These are phyloP conservation scores for Catocala fraxini DNA, from an alignment of 2,888 invertebrate genomes.

Conservation along the genomic window DNA sequence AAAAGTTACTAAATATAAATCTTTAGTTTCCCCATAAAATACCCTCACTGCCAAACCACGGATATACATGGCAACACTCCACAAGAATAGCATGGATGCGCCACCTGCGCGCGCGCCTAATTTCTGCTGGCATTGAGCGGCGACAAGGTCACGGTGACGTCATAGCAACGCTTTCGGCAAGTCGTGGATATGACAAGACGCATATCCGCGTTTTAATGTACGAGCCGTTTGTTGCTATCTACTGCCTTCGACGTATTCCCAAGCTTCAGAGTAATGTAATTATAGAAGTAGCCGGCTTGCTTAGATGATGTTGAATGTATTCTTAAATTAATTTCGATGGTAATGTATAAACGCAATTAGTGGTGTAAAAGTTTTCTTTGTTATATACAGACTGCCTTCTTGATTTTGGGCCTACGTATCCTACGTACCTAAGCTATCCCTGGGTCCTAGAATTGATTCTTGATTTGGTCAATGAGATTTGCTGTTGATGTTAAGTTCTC, in stretches of 20 bases:
- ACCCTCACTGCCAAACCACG: not conserved
- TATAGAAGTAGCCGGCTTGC: not conserved
- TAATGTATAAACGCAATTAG: too few species aligned
- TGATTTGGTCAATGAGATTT: too few species aligned
- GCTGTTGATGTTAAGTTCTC: too few species aligned
- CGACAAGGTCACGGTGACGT: slow-evolving; percentile 83
- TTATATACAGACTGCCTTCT: too few species aligned
- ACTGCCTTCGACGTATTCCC: slow-evolving; percentile 15
- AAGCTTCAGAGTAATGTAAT: slow-evolving; percentile 1
- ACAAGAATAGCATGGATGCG: slow-evolving; percentile 65
- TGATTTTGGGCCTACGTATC: too few species aligned
- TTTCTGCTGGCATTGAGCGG: slow-evolving; percentile 81
- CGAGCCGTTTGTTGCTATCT: slow-evolving; percentile 23
- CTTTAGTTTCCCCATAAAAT: not conserved
- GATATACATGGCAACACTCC: slow-evolving; percentile 54
- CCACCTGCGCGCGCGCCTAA: slow-evolving; percentile 65
- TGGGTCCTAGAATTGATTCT: too few species aligned
- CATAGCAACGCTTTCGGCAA: slow-evolving; percentile 59
- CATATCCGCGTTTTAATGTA: slow-evolving; percentile 57
- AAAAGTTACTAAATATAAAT: too few species aligned
- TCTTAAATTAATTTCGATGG: too few species aligned
- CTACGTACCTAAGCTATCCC: too few species aligned
- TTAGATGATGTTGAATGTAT: too few species aligned
- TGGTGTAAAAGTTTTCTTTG: too few species aligned
- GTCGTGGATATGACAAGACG: slow-evolving; percentile 52